Base-by-base conservation (phyloP, 1,140 invertebrate species). In the Papilio xuthus region DNA sequence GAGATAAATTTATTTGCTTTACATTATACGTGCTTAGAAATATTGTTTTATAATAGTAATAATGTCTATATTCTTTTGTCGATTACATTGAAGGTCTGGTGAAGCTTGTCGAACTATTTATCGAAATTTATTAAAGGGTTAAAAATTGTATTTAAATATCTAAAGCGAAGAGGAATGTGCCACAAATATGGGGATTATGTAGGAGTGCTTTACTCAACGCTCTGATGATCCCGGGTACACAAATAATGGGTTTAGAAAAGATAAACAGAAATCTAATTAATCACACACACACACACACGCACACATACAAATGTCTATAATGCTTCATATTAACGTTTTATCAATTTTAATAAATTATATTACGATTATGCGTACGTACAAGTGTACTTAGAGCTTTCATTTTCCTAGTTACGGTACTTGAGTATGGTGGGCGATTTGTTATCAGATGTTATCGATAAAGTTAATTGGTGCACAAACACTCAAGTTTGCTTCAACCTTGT, bases 371-470 rank as follows among this genome's bases (percentile, higher is more conserved):
- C 12, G 60, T 67, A 67, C 13, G 26, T 67, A 3, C 67, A 71
- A 71, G 41, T 47, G 10, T 47, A 73, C 71, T 73, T 47, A 23
- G 41, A 73, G 71, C 71, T 73, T 73, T 72, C 41, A 72, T 72
- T 72, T 73, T 73, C 41, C 71, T 73, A 44, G 20, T 73, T 44
- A 73, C 71, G 20, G 71, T 73, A 47, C 37, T 73, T 28, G 20
- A 73, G 37, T 10, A 6, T 26, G 20, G 37, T 72, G 32, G 41
- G 41, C 41, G 41, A 18, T 42, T 26, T 15, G 41, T 12, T 73
- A 73, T 73, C 71, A 73, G 41, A 13, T 44, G 37, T 44, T 73
- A 73, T 28, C 71, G 37, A 44, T 73, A 28, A 44, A 4, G 41
- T 73, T 73, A 26, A 73, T 42, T 73, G 41, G 37, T 72, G 15